These are phyloP conservation scores for Heterodera schachtii DNA, from an alignment of 1,140 invertebrate genomes.

Conservation along the genomic window DNA sequence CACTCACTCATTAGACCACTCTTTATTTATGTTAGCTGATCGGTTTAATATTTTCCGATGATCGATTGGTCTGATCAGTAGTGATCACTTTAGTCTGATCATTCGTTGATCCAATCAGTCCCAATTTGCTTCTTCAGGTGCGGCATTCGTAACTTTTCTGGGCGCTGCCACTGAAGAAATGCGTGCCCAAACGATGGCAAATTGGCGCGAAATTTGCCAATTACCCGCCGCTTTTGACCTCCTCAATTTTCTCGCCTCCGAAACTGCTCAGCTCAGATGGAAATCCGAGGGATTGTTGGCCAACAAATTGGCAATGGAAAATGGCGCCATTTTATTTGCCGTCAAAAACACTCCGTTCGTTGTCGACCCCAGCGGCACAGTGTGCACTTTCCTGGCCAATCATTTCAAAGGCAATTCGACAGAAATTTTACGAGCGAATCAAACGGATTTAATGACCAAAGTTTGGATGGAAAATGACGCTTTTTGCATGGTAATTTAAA, in stretches of 20 bases:
- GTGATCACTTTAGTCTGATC: background rate
- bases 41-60: too few species aligned
- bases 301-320: conserved; percentile 79
- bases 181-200: conserved; percentile 70
- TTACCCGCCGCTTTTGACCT: conserved; percentile 44
- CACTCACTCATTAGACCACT: too few species aligned
- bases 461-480: conserved; percentile 24
- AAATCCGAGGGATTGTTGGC: conserved; percentile 80
- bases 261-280: conserved; percentile 74
- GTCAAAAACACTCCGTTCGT: conserved; percentile 75
- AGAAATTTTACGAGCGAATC: conserved; percentile 49
- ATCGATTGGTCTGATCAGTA: background rate
- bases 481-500: conserved; percentile 8
- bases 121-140: conserved; percentile 70
- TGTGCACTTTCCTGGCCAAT: conserved; percentile 79
- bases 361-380: conserved; percentile 84
- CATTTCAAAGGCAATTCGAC: conserved; percentile 27
- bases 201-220: conserved; percentile 69
- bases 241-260: conserved; percentile 47
- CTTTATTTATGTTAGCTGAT: too few species aligned
- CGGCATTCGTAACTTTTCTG: conserved; percentile 79
- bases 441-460: conserved; percentile 55
- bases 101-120: background rate
- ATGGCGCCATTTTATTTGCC: conserved; percentile 77
- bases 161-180: conserved; percentile 74